phyloP scores from a whole-genome alignment of 2,113 vertebrate genomes.

The Halichoerus grypus region DNA sequence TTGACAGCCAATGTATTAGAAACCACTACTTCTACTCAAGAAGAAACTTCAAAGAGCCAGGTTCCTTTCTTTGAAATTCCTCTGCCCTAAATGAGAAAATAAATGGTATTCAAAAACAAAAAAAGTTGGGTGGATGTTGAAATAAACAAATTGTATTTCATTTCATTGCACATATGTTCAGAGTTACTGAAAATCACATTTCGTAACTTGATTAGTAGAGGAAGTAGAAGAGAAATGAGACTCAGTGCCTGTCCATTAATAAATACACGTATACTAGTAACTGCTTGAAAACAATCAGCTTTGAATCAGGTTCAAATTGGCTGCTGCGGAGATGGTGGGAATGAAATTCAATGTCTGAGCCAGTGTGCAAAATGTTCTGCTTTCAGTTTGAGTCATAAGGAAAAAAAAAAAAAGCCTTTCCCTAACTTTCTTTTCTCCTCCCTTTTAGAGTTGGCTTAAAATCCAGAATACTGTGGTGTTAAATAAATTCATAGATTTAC shows the following conservation, averaged over 20 bases:
- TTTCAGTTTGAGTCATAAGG: constrained; percentile 40
- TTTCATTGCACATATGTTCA: constrained; percentile 37
- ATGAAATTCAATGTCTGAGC: constrained; percentile 63
- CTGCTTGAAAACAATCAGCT: constrained; percentile 69
- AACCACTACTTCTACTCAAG: background rate
- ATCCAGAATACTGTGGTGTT: constrained; percentile 51
- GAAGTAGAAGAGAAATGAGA: constrained; percentile 63
- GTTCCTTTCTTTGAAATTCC: constrained; percentile 19
- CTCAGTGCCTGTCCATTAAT: constrained; percentile 45
- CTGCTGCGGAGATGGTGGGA: constrained; percentile 52
- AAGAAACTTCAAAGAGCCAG: background rate
- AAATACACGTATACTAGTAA: constrained; percentile 51
- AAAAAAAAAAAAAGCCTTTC: background rate
- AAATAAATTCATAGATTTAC: constrained; percentile 63
- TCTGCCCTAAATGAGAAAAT: constrained; percentile 22
- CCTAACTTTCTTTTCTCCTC: constrained; percentile 41
- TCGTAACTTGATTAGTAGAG: constrained; percentile 63
- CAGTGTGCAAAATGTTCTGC: constrained; percentile 46
- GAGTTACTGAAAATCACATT: constrained; percentile 67
- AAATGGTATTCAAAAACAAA: constrained; percentile 45
- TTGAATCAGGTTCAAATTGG: constrained; percentile 72
- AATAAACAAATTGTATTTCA: constrained; percentile 58
- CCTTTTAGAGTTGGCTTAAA: constrained; percentile 50
- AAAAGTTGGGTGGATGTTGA: constrained; percentile 57
- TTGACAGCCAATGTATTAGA: background rate